Conservation (phyloP, 2,113 vertebrate genomes). For the Chamaetylas fuelleborni region DNA sequence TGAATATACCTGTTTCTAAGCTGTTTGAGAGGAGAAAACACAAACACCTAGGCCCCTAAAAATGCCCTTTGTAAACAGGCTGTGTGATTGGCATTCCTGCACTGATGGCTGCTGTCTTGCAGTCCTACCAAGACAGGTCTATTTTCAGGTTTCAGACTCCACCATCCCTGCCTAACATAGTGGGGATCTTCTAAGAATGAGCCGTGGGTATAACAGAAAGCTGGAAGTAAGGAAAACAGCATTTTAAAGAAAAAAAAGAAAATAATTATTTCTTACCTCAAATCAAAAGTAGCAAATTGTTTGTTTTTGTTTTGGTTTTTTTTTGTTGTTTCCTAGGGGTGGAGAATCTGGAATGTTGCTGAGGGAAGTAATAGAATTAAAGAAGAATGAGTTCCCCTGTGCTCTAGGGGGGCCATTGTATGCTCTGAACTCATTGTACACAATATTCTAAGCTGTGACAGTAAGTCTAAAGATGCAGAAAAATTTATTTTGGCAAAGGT, state of each 20-base stretch:
- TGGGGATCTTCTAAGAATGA: neutral
- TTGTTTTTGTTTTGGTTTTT: neutral
- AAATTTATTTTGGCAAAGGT: neutral
- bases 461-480: neutral
- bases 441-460: neutral
- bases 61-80: neutral
- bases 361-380: neutral
- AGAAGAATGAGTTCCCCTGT: neutral
- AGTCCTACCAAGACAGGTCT: neutral
- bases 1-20: neutral
- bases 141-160: neutral
- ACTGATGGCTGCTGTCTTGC: neutral
- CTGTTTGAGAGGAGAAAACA: neutral
- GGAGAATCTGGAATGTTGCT: neutral
- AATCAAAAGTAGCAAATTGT: neutral
- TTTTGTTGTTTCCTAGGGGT: neutral
- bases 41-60: neutral
- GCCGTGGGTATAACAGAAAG: neutral
- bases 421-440: neutral
- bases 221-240: neutral
- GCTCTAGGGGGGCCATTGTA: neutral
- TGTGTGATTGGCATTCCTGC: neutral
- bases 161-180: neutral
- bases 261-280: neutral
- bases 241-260: neutral